Evolutionary conservation across 2,113 vertebrate genomes (phyloP), one percentile per base, ranked within the genome.

Genomic region (Sardina pilchardus): DNA sequence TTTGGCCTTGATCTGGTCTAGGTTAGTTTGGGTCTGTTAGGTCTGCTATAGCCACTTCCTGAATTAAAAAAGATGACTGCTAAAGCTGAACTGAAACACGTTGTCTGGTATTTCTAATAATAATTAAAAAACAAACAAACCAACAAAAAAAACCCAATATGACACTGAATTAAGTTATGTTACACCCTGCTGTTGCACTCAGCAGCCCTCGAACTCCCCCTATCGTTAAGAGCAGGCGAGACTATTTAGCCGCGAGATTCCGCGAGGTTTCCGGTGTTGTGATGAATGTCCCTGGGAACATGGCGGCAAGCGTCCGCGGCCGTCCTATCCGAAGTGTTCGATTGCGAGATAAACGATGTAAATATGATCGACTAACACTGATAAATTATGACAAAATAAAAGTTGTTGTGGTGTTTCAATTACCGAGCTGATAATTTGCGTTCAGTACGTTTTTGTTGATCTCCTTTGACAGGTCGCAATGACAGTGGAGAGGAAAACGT

Each of bases 401-500:
- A 44, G 26, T 19, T 12, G 47, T 47, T 50, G 48, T 82, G 14
- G 24, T 4, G 14, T 34, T 82, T n/a, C 14, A 19, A 42, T 53
- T 34, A 34, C 17, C 78, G 2, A 14, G 17, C 17, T 80, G 47
- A 53, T 17, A 21, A 17, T 9, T 53, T 78, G 47, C 34, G 4
- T 34, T 83, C 16, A 82, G 44, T 6, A 19, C 36, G 19, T 84
- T 63, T 87, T 86, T 81, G 50, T 63, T 88, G 63, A 78, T 83
- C 47, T 85, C 26, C 36, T 92, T 88, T 88, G 86, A 82, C 94
- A 97, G 96, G 96, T 92, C 95, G 96, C 85, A 96, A 96, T 95
- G 96, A 97, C 94, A 96, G 95, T 92, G 96, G 96, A 86, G 96
- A 97, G 93, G 96, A 97, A 93, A 96, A 96, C 89, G 95, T 97